Evolutionary conservation across 1,140 invertebrate genomes (phyloP), one percentile per base, ranked within the genome.

Genomic region (Drosophila repletoides): DNA sequence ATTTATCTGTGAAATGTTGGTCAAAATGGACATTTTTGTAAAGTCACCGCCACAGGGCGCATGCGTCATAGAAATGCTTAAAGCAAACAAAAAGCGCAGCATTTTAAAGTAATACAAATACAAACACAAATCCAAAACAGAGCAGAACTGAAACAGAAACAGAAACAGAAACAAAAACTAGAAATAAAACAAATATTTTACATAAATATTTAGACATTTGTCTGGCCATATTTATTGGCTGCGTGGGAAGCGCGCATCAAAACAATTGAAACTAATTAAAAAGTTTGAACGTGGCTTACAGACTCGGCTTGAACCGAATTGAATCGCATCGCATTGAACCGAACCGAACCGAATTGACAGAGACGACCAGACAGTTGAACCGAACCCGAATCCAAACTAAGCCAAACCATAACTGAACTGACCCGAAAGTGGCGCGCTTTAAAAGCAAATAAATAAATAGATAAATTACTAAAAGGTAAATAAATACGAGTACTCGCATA

Each of bases 381-480:
- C 28, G 29, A 73, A 51, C 19, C 17, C 29, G 22, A 40, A 15
- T 38, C 24, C 22, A 45, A 28, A n/a, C 14, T 28, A 24, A 58
- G 43, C 36, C 28, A 33, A 56, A 64, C n/a, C 24, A 43, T 55
- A 46, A 26, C 41, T 51, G 58, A 58, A 38, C 58, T 22, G 77
- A 70, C 43, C 77, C 59, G 53, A 77, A 81, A 77, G 79, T 77
- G 79, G 64, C 73, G 79, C 79, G 70, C 77, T 83, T 83, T 84
- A 58, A 75, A 84, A 79, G 71, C 63, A 84, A 86, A 86, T 84
- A 84, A 84, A 86, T 84, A 83, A 79, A 83, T 83, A 83, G 79
- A 83, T 83, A 83, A 83, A 83, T 84, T 76, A 84, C 80, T 86
- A 84, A 86, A 81, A 84, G 71, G 80, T 84, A 86, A 86, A 84